Percentiles rank a stretch among this genome's conserved stretches.
Evolutionary conservation across 2,888 invertebrate genomes (phyloP).

Genomic region (Coenonympha arcania): DNA sequence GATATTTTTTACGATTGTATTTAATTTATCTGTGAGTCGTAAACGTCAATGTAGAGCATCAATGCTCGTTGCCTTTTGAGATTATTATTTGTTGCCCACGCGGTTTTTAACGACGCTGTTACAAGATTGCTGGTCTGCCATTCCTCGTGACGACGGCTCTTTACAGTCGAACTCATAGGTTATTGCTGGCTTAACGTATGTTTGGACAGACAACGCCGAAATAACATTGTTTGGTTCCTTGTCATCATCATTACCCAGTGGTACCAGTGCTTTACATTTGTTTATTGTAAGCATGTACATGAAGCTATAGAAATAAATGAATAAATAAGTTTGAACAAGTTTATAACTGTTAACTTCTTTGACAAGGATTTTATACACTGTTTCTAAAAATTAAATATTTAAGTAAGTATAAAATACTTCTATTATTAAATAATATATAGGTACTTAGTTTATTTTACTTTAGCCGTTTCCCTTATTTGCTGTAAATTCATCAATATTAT

Average conservation of each 20-base stretch:
- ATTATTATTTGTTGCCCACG: constrained; percentile 59
- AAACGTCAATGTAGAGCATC: constrained; percentile 57
- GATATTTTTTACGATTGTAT: constrained; percentile 60
- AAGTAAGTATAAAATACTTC: too few relatives aligned
- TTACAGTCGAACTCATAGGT: constrained; percentile 9
- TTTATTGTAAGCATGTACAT: too few relatives aligned
- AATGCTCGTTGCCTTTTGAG: constrained; percentile 45
- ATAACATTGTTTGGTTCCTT: not conserved
- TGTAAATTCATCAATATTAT: too few relatives aligned
- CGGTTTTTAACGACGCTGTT: constrained; percentile 60
- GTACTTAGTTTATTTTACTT: too few relatives aligned
- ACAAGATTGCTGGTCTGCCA: constrained; percentile 44
- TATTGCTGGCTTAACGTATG: constrained; percentile 2
- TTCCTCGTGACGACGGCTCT: constrained; percentile 13
- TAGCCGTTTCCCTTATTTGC: too few relatives aligned
- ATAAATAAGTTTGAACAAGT: too few relatives aligned
- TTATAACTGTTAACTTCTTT: too few relatives aligned
- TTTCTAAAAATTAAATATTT: too few relatives aligned
- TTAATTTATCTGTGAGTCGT: constrained; percentile 69
- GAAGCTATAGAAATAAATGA: too few relatives aligned
- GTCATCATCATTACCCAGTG: too few relatives aligned
- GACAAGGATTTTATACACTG: too few relatives aligned
- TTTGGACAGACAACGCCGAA: not conserved
- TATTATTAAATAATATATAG: too few relatives aligned
- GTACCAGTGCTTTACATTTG: not conserved